Base-by-base conservation (phyloP, 2,888 invertebrate genomes). In the Ichneumoninae sp. region DNA sequence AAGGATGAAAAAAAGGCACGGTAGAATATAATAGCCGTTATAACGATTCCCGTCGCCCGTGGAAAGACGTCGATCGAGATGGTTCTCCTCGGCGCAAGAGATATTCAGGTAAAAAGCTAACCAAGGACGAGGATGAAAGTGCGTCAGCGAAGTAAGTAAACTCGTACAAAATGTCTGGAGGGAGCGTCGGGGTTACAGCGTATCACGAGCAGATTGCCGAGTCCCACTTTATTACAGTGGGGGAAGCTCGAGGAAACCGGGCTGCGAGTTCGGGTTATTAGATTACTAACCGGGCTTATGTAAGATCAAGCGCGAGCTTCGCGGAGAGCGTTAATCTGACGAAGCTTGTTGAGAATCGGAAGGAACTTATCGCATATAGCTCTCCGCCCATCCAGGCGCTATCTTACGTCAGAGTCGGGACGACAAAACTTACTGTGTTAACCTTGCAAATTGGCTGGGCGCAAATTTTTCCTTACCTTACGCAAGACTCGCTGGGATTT, bases 201-300 rank as follows among this genome's bases (percentile, higher is more conserved):
- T 75, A 65, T 40, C 62, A 65, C 62, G 65, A 65, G 75, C 26
- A 75, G 65, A 75, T 75, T 75, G 65, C 75, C 50, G 47, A 50
- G 65, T 40, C 47, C 75, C 65, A 65, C 75, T 75, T 66, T 66
- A 66, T 76, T 66, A 66, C 52, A 76, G 66, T 16, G 19, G 50
- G 62, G 52, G 75, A 75, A 75, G 76, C 76, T 54, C 16, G 52
- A 76, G 76, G 44, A 54, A 76, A 54, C 66, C 66, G 66, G 52
- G 66, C 22, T 76, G 66, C 30, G 76, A 76, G 76, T 76, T 65
- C 66, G 52, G 76, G 76, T 66, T 76, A 76, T 76, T 76, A 66
- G 76, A 66, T 66, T 76, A 76, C 76, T 66, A 76, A 66, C 76
- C 66, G 76, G 76, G 76, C 76, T 76, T 76, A 76, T 76, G 76